Evolutionary conservation across 2,113 vertebrate species (phyloP).

Genomic region (Daboia siamensis): DNA sequence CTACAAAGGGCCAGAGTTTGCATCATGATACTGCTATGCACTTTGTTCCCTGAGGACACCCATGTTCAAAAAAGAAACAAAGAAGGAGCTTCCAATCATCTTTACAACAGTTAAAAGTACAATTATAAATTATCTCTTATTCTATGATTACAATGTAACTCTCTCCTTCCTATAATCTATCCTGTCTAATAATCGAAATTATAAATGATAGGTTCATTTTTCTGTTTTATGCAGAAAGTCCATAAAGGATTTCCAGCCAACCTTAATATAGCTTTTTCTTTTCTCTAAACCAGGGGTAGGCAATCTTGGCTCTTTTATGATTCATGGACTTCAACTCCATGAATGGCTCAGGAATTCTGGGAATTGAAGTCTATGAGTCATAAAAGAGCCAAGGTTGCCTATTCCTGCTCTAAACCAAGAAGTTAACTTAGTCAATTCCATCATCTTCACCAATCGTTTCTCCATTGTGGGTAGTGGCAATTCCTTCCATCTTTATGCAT

Average conservation of each 20-base stretch:
- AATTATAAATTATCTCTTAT: background rate
- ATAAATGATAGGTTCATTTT: background rate
- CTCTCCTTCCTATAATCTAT: background rate
- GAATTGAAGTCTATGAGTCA: too few relatives aligned
- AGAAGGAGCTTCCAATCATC: background rate
- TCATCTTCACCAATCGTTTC: background rate
- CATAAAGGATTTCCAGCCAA: background rate
- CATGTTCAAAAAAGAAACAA: background rate
- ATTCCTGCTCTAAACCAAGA: too few relatives aligned
- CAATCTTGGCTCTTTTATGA: too few relatives aligned
- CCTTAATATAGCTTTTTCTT: background rate
- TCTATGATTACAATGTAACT: background rate
- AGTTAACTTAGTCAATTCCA: background rate
- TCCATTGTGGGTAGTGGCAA: background rate
- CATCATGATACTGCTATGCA: background rate
- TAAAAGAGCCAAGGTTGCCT: too few relatives aligned
- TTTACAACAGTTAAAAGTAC: background rate
- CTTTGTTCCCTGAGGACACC: background rate
- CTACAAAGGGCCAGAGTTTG: background rate
- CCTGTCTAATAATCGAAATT: background rate
- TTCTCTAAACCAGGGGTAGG: too few relatives aligned
- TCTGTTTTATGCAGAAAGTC: background rate
- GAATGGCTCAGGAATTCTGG: too few relatives aligned
- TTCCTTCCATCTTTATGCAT: background rate
- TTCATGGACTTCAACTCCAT: too few relatives aligned